Evolutionary conservation across 1,140 invertebrate genomes (phyloP), one percentile per base, ranked within the genome.

Genomic region (Camponotus pennsylvanicus): DNA sequence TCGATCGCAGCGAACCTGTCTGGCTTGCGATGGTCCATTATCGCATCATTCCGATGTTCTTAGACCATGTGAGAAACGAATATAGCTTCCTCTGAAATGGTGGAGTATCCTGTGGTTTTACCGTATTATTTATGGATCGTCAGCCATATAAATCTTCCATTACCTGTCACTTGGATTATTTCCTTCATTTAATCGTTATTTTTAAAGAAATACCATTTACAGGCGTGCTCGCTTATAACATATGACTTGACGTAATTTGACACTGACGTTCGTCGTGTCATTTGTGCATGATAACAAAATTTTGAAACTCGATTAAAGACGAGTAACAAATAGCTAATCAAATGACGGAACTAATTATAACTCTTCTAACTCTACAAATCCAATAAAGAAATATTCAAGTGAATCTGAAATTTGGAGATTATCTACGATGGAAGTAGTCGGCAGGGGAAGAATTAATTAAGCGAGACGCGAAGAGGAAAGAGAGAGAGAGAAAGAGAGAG

Each of bases 41-140:
- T 57, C 86, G 73, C 52, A 66, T 52, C 77, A 55, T 82, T 88
- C 18, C 76, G 69, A 90, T 90, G 89, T 79, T 45, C 34, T 69
- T 64, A 84, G 70, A 42, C 42, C 27, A 49, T 57, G 86, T 63
- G 78, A 34, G 49, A 27, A 66, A 63, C 49, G 76, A 90, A 90
- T 64, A 85, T 57, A 21, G n/a, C 71, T 64, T 80, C 57, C 79
- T 63, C 57, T 32, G 34, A 73, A 66, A 83, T 84, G 55, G 67
- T 77, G 40, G 9, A 59, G 40, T 61, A 45, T 49, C 5, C 27
- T 5, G 34, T 15, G 57, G 6, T 71, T 11, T 11, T 32, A 40
- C 0, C 40, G 40, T 83, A 49, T 61, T 83, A 61, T 63, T 73
- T 61, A 82, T 40, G 27, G n/a, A n/a, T 45, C n/a, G n/a, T 67